Conservation (phyloP, 2,888 invertebrate genomes). For the Morpho deidamia region DNA sequence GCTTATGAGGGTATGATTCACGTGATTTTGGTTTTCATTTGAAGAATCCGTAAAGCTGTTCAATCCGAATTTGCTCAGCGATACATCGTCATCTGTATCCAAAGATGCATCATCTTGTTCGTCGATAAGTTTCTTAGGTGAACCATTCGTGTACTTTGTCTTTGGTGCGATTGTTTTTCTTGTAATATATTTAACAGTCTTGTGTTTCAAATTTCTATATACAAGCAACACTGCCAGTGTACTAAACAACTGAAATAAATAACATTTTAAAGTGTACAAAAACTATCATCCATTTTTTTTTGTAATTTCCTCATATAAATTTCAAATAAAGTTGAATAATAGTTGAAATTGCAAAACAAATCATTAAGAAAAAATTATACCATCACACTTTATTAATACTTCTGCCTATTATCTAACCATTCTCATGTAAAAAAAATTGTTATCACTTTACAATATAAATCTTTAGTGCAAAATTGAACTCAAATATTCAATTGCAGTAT, state of each 20-base stretch:
- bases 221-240: conserved; percentile 47
- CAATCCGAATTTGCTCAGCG: conserved; percentile 63
- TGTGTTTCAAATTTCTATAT: conserved; percentile 46
- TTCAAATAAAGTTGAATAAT: neutral
- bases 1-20: conserved; percentile 47
- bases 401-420: too few species aligned
- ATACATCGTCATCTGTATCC: conserved; percentile 69
- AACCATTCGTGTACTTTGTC: conserved; percentile 41
- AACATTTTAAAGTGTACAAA: neutral
- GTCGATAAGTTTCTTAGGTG: conserved; percentile 38
- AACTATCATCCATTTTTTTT: neutral
- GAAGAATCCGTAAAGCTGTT: conserved; percentile 63
- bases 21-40: conserved; percentile 45
- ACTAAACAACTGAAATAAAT: conserved; percentile 53
- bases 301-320: neutral
- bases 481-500: too few species aligned
- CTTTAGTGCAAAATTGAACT: too few species aligned
- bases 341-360: too few species aligned
- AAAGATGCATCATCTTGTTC: conserved; percentile 48
- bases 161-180: conserved; percentile 40
- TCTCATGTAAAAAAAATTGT: too few species aligned
- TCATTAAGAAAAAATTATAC: too few species aligned
- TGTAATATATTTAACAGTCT: conserved; percentile 30
- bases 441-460: too few species aligned
- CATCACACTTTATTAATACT: too few species aligned